These are phyloP conservation scores for Amblyjoppa proteus DNA, from an alignment of 2,888 invertebrate genomes.

Conservation along the genomic window DNA sequence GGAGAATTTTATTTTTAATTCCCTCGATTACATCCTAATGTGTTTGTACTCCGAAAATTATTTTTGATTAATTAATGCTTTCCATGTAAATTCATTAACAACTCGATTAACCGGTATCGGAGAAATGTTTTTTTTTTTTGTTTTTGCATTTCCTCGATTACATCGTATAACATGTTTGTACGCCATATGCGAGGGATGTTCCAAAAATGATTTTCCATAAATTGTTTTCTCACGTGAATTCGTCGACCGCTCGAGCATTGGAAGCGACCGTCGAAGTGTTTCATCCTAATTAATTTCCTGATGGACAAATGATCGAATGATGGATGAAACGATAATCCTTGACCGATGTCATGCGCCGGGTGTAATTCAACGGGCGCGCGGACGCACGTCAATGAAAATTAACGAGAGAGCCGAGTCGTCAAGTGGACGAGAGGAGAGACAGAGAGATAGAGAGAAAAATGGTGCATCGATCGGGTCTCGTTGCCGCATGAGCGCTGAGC, in stretches of 20 bases:
- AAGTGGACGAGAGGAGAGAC: slow-evolving; percentile 41
- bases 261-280: background rate
- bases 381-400: slow-evolving; percentile 66
- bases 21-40: background rate
- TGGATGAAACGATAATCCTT: slow-evolving; percentile 46
- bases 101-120: too few relatives aligned
- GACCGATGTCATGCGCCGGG: slow-evolving; percentile 14
- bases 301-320: slow-evolving; percentile 13
- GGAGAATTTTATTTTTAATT: too few relatives aligned
- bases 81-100: background rate
- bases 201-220: too few relatives aligned
- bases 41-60: background rate
- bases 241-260: too few relatives aligned
- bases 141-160: too few relatives aligned
- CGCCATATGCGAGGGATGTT: too few relatives aligned
- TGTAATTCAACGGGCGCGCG: slow-evolving; percentile 35
- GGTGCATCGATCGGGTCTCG: slow-evolving; percentile 60
- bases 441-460: slow-evolving; percentile 49
- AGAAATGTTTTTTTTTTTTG: too few relatives aligned
- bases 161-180: too few relatives aligned
- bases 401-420: slow-evolving; percentile 58
- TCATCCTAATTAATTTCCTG: background rate
- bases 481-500: slow-evolving; percentile 25
- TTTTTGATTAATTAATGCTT: background rate
- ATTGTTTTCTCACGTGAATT: too few relatives aligned